Evolutionary conservation across 2,113 vertebrate species (phyloP).

Genomic region (Callorhinus ursinus): DNA sequence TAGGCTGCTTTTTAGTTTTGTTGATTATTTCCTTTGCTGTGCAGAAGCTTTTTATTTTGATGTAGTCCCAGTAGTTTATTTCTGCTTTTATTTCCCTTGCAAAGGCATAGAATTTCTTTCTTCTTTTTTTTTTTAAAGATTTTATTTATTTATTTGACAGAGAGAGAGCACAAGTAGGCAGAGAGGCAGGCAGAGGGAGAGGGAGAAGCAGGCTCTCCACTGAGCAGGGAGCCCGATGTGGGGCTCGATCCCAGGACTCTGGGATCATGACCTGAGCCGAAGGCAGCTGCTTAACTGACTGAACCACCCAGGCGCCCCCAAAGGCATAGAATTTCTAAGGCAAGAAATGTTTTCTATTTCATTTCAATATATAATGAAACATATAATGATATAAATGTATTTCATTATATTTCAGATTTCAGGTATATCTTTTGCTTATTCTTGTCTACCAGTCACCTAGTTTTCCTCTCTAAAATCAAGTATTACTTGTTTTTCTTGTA

Average conservation of each 20-base stretch:
- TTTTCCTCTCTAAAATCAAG: conserved; percentile 8
- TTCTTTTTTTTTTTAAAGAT: too few relatives aligned
- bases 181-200: too few relatives aligned
- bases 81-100: neutral
- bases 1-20: neutral
- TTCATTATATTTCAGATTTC: neutral
- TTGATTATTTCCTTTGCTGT: neutral
- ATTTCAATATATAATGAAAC: neutral
- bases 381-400: neutral
- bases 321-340: conserved; percentile 31
- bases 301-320: neutral
- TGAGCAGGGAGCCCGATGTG: too few relatives aligned
- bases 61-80: neutral
- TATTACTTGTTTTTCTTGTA: neutral
- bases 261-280: too few relatives aligned
- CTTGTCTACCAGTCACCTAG: neutral
- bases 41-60: neutral
- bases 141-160: too few relatives aligned
- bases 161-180: too few relatives aligned
- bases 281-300: too few relatives aligned
- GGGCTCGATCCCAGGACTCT: too few relatives aligned
- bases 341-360: neutral
- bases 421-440: neutral
- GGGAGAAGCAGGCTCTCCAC: too few relatives aligned
- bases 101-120: conserved; percentile 10